Evolutionary conservation across 2,113 vertebrate genomes (phyloP), one percentile per base, ranked within the genome.

Genomic region (Stegostoma tigrinum): DNA sequence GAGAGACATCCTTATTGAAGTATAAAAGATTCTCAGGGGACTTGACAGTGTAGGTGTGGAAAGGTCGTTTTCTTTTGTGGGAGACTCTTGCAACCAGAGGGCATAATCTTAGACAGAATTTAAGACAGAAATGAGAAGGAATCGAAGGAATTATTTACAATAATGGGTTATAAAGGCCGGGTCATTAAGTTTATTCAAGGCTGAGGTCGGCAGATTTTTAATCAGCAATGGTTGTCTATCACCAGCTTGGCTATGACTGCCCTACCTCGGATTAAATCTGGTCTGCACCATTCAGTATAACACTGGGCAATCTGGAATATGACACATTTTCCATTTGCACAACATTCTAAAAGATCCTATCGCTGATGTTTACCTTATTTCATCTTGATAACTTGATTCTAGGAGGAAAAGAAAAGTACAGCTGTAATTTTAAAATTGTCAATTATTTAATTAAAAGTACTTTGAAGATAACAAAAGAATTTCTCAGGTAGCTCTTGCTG

Each of bases 361-460:
- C 34, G 8, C 21, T 21, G 5, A 15, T 23, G 66, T 64, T 67
- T 93, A 93, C 89, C 34, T 93, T 66, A 93, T 10, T 61, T 93
- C 89, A 66, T 66, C 38, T n/a, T 66, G 89, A 66, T 93, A 93
- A 61, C 30, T 61, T 19, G 89, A 66, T 67, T 93, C 89, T 93
- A 93, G 64, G 64, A 93, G 7, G 34, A 66, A 93, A 93, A 93
- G 89, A 93, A 93, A 93, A 7, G 42, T 52, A 2, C 19, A 87
- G 14, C 55, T 52, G 68, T 34, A 75, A 75, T 10, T 80, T 80
- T 19, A 83, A 83, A 19, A 83, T 19, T 83, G 4, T 83, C 38
- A 38, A 83, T 10, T 0, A 42, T 42, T 21, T 42, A 42, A 45
- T 83, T 83, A 42, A 45, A 83, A 42, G 42, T 42, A 21, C 42